Percentiles rank a stretch among this genome's conserved stretches.
Evolutionary conservation across 2,888 invertebrate genomes (phyloP).

Genomic region (Diarsia rubi): DNA sequence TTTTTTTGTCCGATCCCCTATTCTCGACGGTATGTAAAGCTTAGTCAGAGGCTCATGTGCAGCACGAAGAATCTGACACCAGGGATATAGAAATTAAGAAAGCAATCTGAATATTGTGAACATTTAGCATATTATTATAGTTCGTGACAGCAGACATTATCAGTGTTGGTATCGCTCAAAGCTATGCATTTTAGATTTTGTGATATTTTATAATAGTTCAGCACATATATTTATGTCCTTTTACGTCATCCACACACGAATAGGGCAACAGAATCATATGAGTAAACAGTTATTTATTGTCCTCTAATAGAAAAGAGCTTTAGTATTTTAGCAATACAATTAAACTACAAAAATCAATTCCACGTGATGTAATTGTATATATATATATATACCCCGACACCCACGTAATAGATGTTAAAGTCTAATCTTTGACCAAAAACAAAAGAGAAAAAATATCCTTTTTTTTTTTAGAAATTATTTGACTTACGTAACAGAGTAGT

Average conservation of each 20-base stretch:
- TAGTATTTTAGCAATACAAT: constrained; percentile 8
- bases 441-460: neutral
- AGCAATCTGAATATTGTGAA: constrained; percentile 6
- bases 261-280: neutral
- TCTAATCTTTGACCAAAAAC: constrained; percentile 28
- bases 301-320: neutral
- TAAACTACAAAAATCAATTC: neutral
- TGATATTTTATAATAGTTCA: constrained; percentile 1
- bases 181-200: constrained; percentile 42
- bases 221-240: constrained; percentile 3
- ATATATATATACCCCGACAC: constrained; percentile 13
- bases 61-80: no score
- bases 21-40: no score
- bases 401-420: neutral
- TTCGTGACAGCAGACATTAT: constrained; percentile 44
- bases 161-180: constrained; percentile 16
- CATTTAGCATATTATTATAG: constrained; percentile 5
- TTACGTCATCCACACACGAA: neutral
- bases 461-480: constrained; percentile 16
- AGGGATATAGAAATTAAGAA: no score
- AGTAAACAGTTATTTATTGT: neutral
- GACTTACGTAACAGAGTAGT: constrained; percentile 18
- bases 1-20: no score
- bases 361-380: constrained; percentile 3
- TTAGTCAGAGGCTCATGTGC: no score